Evolutionary conservation across 2,888 invertebrate genomes (phyloP).

Genomic region (Silvanus unidentatus): DNA sequence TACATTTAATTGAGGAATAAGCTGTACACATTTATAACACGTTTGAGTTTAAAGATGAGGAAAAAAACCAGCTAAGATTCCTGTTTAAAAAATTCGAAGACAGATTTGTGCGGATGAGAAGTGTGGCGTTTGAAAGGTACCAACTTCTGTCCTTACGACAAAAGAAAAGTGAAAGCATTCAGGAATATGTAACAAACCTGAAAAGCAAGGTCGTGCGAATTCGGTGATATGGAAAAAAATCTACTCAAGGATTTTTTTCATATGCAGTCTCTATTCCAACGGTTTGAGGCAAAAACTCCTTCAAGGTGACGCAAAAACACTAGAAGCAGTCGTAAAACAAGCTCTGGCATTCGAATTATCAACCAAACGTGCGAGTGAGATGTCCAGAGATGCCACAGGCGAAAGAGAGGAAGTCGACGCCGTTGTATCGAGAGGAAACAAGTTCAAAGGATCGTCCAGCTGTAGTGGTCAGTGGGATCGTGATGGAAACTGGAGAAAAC

Average conservation of each 20-base stretch:
- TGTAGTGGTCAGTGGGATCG: too few species aligned
- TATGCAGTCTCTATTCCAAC: not conserved
- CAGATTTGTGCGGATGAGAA: not conserved
- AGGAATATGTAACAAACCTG: slow-evolving; percentile 1
- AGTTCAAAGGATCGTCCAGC: too few species aligned
- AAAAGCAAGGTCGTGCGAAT: slow-evolving; percentile 1
- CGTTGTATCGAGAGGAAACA: too few species aligned
- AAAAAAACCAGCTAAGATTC: not conserved
- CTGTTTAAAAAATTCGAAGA: not conserved
- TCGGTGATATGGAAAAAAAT: not conserved
- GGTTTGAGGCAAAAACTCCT: not conserved
- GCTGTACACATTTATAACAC: not conserved
- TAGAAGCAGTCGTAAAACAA: not conserved
- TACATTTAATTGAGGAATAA: not conserved
- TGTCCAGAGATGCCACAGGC: not conserved
- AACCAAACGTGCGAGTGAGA: not conserved
- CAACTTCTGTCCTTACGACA: not conserved
- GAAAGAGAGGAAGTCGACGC: not conserved
- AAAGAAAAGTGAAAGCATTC: not conserved
- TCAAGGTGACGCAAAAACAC: not conserved
- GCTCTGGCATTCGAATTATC: slow-evolving; percentile 1
- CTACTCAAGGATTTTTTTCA: not conserved
- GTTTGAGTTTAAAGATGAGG: not conserved
- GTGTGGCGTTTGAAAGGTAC: not conserved
- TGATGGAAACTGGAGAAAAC: too few species aligned